Conservation (phyloP, 2,113 vertebrate species). For the Lepisosteus oculatus region DNA sequence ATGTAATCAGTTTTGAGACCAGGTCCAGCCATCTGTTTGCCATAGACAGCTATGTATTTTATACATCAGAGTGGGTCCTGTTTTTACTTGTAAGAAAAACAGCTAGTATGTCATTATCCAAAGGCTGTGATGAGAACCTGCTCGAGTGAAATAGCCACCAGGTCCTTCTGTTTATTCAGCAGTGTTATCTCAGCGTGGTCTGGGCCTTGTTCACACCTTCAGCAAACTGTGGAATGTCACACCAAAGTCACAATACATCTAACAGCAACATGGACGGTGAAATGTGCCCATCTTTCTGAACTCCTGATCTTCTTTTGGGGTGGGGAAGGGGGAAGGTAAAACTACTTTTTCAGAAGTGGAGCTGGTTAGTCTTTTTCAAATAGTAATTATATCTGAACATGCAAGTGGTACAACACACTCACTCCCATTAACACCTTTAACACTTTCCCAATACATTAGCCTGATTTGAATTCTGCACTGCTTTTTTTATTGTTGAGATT, state of each 20-base stretch:
- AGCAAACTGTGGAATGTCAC: constrained; percentile 71
- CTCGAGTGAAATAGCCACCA: no score
- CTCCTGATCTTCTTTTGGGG: not conserved
- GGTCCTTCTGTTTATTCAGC: constrained; percentile 31
- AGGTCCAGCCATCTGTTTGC: no score
- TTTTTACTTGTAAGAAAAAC: no score
- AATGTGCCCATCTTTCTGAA: constrained; percentile 31
- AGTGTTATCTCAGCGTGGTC: constrained; percentile 21
- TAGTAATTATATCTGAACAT: not conserved
- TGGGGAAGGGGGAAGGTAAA: not conserved
- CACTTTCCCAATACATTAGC: no score
- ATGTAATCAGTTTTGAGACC: no score
- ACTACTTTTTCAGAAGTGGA: not conserved
- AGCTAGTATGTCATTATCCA: not conserved
- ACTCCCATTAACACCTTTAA: not conserved
- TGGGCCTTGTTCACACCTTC: constrained; percentile 34
- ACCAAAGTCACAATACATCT: constrained; percentile 58
- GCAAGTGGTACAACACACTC: not conserved
- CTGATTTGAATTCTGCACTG: no score
- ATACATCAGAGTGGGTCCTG: no score
- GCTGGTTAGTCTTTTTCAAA: no score
- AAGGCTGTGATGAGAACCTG: constrained; percentile 2
- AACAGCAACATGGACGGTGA: constrained; percentile 37
- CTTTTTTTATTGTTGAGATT: no score
- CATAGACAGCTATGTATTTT: no score